phyloP scores from a whole-genome alignment of 2,797 vertebrate species.

The Stomatorhinus walkeri region DNA sequence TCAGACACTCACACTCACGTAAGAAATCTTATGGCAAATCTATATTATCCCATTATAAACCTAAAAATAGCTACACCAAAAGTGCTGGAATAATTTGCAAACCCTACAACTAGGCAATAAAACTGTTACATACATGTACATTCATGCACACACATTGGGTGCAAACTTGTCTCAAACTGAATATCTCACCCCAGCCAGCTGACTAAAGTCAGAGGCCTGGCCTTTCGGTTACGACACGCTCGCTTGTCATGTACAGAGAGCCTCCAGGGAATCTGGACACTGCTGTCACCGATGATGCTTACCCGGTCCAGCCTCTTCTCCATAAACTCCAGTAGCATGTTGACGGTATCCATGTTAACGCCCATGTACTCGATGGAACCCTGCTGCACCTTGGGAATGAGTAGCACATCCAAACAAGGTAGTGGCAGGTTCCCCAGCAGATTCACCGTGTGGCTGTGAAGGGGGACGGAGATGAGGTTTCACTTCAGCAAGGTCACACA shows the following conservation, averaged over 20 bases:
- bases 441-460: conserved; percentile 74
- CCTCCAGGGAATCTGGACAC: background rate
- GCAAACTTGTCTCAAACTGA: background rate
- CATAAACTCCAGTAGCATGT: conserved; percentile 74
- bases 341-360: conserved; percentile 83
- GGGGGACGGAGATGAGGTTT: background rate
- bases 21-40: background rate
- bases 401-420: conserved; percentile 76
- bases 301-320: conserved; percentile 81
- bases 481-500: background rate
- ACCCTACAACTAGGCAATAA: background rate
- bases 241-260: background rate
- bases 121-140: background rate
- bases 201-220: background rate
- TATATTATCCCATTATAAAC: background rate
- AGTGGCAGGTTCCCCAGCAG: conserved; percentile 82
- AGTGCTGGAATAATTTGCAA: background rate
- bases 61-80: background rate
- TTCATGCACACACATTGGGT: background rate
- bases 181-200: background rate
- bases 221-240: background rate
- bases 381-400: conserved; percentile 70
- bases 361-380: conserved; percentile 83
- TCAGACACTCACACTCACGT: background rate
- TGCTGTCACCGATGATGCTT: conserved; percentile 29